A percentile compares a stretch with the other conserved stretches of the same genome.
Evolutionary conservation across 2,113 vertebrate species (phyloP).

Genomic region (Castor canadensis): DNA sequence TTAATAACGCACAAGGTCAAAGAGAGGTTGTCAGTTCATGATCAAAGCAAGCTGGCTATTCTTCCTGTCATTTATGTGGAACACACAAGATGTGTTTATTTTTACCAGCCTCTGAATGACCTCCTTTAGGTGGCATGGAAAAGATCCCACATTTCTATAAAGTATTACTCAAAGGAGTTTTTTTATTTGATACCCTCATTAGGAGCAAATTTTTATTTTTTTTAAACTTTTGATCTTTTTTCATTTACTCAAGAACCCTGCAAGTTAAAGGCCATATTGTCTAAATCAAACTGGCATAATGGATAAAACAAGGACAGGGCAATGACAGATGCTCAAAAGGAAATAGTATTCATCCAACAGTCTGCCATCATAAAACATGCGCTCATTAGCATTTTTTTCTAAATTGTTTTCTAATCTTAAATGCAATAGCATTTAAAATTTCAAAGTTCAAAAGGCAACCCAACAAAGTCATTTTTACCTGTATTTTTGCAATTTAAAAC

Average conservation of each 20-base stretch:
- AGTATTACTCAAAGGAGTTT: conserved; percentile 58
- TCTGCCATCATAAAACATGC: background rate
- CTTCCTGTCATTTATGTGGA: conserved; percentile 69
- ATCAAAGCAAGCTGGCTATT: conserved; percentile 73
- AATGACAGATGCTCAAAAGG: conserved; percentile 12
- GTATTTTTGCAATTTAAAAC: conserved; percentile 18
- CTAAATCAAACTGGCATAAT: conserved; percentile 50
- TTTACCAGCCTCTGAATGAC: conserved; percentile 70
- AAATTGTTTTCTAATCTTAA: background rate
- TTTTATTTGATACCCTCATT: conserved; percentile 64
- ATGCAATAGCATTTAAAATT: conserved; percentile 26
- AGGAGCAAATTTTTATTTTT: conserved; percentile 64
- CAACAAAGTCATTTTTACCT: background rate
- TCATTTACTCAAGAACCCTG: conserved; percentile 56
- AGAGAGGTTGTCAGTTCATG: conserved; percentile 60
- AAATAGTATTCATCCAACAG: background rate
- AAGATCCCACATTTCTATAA: conserved; percentile 62
- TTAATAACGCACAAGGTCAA: conserved; percentile 68
- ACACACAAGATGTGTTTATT: conserved; percentile 78
- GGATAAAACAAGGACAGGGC: conserved; percentile 39
- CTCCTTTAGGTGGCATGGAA: conserved; percentile 70
- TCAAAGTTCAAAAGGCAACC: conserved; percentile 36
- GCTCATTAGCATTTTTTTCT: background rate
- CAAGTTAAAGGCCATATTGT: conserved; percentile 61
- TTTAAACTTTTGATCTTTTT: conserved; percentile 75